phyloP scores from a whole-genome alignment of 2,888 invertebrate species.

The Tillus elongatus region DNA sequence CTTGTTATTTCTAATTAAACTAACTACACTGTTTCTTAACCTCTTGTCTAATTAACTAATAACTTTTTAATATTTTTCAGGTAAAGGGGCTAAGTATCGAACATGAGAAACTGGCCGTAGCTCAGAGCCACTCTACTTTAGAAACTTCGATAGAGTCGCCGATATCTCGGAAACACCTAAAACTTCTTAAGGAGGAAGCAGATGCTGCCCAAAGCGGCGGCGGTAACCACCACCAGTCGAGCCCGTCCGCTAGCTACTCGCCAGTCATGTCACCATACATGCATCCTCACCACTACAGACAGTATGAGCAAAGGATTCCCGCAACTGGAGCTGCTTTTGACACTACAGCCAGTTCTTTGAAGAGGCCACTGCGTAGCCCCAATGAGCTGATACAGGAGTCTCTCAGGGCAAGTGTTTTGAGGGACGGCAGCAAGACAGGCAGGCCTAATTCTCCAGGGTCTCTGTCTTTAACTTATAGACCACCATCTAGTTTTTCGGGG shows the following conservation, averaged over 20 bases:
- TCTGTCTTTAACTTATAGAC: constrained; percentile 36
- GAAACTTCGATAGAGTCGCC: constrained; percentile 43
- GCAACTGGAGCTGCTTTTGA: constrained; percentile 36
- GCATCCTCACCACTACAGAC: constrained; percentile 38
- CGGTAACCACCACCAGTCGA: constrained; percentile 33
- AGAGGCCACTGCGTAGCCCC: constrained; percentile 49
- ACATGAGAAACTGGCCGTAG: constrained; percentile 57
- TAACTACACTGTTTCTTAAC: no score
- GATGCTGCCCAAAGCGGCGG: constrained; percentile 11
- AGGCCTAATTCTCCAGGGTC: constrained; percentile 42
- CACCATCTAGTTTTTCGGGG: constrained; percentile 43
- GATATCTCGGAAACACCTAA: constrained; percentile 32
- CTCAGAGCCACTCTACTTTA: constrained; percentile 44
- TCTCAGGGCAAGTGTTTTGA: constrained; percentile 59
- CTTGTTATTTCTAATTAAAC: no score
- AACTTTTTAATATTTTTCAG: constrained; percentile 43
- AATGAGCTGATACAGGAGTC: constrained; percentile 53
- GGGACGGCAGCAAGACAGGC: constrained; percentile 53
- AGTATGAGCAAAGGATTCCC: constrained; percentile 40
- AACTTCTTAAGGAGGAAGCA: constrained; percentile 31
- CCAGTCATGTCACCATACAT: constrained; percentile 45
- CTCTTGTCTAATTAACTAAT: no score
- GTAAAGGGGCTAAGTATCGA: constrained; percentile 71
- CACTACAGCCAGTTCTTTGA: constrained; percentile 42
- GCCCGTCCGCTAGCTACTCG: constrained; percentile 42